Evolutionary conservation across 2,113 vertebrate genomes (phyloP), one percentile per base, ranked within the genome.

Genomic region (Lamprotornis superbus): DNA sequence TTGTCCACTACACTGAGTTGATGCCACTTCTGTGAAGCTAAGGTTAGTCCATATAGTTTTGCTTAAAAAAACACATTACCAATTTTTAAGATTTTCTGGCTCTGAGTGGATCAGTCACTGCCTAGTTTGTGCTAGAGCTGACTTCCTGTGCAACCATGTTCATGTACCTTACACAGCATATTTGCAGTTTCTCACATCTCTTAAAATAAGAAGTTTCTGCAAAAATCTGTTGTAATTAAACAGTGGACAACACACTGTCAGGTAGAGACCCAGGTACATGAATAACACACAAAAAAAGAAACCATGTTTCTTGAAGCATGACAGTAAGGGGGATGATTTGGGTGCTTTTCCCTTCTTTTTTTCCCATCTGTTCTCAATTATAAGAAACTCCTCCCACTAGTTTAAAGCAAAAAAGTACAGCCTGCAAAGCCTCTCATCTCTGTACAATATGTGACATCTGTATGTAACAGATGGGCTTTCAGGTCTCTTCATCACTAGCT

Each of bases 391-490:
- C 92, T 96, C 97, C 95, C 47, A 69, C 90, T 87, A 93, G 94
- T 96, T 97, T 95, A 97, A 96, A 95, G 92, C 93, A 83, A 94
- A 95, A 87, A 80, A 33, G 12, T 94, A 95, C 90, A 91, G 90
- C 76, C 96, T 95, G 86, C 87, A 97, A 96, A 95, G 93, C 76
- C 28, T 94, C 95, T 94, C 92, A 84, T 96, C 93, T 95, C 90
- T 83, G 82, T 92, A 96, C 90, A 97, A 96, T 96, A 93, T 97
- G 96, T 97, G 96, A 96, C 97, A 97, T 97, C 97, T 97, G 97
- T 97, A 97, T 96, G 87, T 96, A 97, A 95, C 97, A 97, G 97
- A 97, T 97, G 97, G 97, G 94, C 94, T 96, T 97, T 96, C 95
- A 97, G 97, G 94, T 97, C 96, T 89, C 96, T 96, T 97, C 95